phyloP scores from a whole-genome alignment of 2,113 vertebrate genomes.

The Anas platyrhynchos region DNA sequence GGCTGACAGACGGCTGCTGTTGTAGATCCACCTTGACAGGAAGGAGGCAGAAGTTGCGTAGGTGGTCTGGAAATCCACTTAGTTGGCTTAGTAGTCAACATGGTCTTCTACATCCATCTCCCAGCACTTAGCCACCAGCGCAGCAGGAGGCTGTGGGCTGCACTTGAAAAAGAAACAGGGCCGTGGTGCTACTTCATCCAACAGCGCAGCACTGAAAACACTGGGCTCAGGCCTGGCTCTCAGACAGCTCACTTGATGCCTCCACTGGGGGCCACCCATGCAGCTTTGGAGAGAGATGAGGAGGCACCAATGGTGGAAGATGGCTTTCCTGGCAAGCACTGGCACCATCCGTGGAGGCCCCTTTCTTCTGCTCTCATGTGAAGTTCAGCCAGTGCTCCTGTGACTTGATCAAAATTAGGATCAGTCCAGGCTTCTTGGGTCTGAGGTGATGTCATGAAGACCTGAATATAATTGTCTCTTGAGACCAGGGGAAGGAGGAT shows the following conservation, averaged over 20 bases:
- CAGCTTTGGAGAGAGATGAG: not conserved
- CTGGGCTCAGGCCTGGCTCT: not conserved
- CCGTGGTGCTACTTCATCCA: not conserved
- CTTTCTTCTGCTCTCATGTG: not conserved
- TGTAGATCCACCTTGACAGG: not conserved
- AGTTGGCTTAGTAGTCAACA: not conserved
- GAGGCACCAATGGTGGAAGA: not conserved
- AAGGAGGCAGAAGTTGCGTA: not conserved
- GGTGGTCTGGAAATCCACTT: not conserved
- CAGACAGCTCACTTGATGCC: rapidly evolving
- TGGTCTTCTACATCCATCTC: not conserved
- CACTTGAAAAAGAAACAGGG: not conserved
- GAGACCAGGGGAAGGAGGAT: not conserved
- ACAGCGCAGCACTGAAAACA: not conserved
- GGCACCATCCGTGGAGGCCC: not conserved
- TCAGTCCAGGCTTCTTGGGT: not conserved
- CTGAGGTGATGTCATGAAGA: not conserved
- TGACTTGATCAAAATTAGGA: not conserved
- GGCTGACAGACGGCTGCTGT: not conserved
- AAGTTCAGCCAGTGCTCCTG: not conserved
- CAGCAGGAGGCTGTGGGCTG: not conserved
- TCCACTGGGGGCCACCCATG: not conserved
- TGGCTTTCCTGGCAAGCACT: not conserved
- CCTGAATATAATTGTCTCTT: not conserved
- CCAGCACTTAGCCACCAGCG: not conserved